phyloP scores from a whole-genome alignment of 2,797 vertebrate genomes.

The Anguilla megastoma region DNA sequence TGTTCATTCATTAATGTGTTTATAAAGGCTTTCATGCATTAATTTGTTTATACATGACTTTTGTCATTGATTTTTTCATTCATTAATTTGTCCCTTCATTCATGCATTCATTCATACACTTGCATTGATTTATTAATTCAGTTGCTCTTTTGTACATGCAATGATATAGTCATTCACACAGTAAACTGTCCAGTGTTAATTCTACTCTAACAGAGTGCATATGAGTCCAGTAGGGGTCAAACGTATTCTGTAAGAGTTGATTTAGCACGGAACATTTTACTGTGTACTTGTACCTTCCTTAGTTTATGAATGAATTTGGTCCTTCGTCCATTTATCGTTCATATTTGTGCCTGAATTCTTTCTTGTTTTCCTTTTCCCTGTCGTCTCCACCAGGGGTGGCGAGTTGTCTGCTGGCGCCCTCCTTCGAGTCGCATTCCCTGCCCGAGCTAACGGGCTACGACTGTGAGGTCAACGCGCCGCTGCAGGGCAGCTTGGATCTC shows the following conservation, averaged over 20 bases:
- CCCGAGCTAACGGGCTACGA: constrained; percentile 95
- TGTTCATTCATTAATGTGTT: not conserved
- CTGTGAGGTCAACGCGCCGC: constrained; percentile 95
- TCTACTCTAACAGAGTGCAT: too few relatives aligned
- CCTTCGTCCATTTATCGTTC: not conserved
- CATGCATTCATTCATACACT: too few relatives aligned
- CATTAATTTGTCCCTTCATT: too few relatives aligned
- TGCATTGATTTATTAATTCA: too few relatives aligned
- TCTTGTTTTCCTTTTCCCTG: not conserved
- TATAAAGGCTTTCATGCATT: not conserved
- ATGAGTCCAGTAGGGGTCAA: too few relatives aligned
- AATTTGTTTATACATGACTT: not conserved
- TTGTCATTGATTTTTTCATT: too few relatives aligned
- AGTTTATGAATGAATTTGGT: not conserved
- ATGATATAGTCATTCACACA: not conserved
- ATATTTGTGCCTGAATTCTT: not conserved
- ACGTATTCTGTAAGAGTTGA: too few relatives aligned
- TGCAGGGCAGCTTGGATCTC: constrained; percentile 86
- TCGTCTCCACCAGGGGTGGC: constrained; percentile 72
- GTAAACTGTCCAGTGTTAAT: too few relatives aligned
- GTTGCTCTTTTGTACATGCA: too few relatives aligned
- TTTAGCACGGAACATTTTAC: too few relatives aligned
- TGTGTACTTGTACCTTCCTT: not conserved
- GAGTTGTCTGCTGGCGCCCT: constrained; percentile 84
- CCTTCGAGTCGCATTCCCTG: constrained; percentile 81